Conservation (phyloP, 2,888 invertebrate species). For the Cantharis nigra region DNA sequence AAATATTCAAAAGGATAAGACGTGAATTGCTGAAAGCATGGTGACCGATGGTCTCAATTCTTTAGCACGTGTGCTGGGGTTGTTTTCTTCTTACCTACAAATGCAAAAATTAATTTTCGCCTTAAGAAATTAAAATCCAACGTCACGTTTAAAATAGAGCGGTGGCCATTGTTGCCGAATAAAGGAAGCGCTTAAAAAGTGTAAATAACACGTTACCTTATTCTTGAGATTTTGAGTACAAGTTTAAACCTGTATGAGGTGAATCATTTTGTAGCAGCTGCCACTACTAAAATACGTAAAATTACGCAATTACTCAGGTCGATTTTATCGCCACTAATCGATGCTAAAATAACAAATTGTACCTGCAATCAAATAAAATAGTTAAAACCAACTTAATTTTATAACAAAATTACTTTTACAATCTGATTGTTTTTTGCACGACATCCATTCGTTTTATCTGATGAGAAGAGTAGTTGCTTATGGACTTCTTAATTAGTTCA, state of each 20-base stretch:
- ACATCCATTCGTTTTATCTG: neutral
- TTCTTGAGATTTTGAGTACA: constrained; percentile 8
- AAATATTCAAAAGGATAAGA: constrained; percentile 8
- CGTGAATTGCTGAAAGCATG: constrained; percentile 1
- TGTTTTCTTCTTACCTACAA: neutral
- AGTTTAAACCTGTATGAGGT: constrained; percentile 15
- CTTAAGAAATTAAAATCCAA: neutral
- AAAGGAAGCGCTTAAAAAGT: neutral
- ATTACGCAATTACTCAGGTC: constrained; percentile 8
- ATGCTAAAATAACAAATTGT: neutral
- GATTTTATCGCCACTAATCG: neutral
- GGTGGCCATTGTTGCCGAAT: neutral
- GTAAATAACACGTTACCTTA: constrained; percentile 9
- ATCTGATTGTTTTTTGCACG: neutral
- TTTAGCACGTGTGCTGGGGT: constrained; percentile 11
- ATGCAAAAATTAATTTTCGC: neutral
- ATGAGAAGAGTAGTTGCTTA: neutral
- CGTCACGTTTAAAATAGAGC: neutral
- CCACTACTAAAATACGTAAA: constrained; percentile 1
- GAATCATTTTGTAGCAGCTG: constrained; percentile 14
- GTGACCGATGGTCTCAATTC: constrained; percentile 14
- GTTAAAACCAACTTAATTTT: neutral
- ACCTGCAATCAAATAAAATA: neutral
- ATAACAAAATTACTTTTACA: neutral
- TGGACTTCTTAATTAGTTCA: neutral